These are phyloP conservation scores for Telmatherina bonti DNA, from an alignment of 2,797 vertebrate genomes.

Conservation along the genomic window DNA sequence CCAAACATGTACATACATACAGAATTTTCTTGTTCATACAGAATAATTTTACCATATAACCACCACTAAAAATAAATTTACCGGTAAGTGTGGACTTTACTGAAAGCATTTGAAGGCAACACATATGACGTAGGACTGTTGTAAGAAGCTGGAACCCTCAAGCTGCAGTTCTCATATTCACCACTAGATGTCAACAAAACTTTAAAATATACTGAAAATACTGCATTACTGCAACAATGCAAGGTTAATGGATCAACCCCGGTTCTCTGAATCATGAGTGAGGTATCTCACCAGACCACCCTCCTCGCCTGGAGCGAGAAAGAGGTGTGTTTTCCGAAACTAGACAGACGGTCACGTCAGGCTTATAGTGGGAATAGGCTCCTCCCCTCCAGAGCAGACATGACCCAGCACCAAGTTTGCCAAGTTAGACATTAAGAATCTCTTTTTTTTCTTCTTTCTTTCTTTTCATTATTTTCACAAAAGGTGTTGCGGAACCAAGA, in stretches of 20 bases:
- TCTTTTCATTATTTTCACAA: neutral
- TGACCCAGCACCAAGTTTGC: neutral
- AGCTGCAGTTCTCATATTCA: neutral
- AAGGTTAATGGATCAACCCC: no score
- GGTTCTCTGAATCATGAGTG: no score
- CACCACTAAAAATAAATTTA: neutral
- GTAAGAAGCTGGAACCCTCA: neutral
- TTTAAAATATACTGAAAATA: neutral
- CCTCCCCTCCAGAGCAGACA: no score
- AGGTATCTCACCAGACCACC: no score
- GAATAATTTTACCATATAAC: neutral
- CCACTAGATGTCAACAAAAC: conserved; percentile 15
- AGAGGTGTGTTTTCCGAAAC: no score
- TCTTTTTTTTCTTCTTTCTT: neutral
- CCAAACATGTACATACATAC: neutral
- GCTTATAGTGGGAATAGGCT: no score
- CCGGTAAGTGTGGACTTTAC: neutral
- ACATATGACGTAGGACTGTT: neutral
- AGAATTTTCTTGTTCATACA: neutral
- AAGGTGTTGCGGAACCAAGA: neutral
- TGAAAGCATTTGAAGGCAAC: conserved; percentile 19
- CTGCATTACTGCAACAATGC: neutral
- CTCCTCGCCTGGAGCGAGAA: no score
- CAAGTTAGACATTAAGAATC: conserved; percentile 1
- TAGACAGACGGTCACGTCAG: no score